Evolutionary conservation across 2,888 invertebrate species (phyloP).

Genomic region (Drosophila peninsularis): DNA sequence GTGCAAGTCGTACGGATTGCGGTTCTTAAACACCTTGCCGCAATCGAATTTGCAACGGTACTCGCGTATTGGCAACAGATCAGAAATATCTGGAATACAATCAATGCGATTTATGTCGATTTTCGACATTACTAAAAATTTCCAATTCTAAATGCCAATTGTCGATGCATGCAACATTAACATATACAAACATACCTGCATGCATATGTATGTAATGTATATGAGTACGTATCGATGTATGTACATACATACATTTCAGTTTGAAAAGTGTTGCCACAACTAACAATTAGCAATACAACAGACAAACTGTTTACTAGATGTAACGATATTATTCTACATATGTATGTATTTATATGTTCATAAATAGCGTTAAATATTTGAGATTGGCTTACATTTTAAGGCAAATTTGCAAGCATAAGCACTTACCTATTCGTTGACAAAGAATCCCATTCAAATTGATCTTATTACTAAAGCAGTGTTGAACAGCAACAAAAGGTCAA

Average conservation of each 20-base stretch:
- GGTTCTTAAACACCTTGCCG: conserved; percentile 34
- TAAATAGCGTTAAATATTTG: neutral
- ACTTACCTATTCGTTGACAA: neutral
- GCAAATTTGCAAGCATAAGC: neutral
- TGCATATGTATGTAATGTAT: neutral
- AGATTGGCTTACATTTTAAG: neutral
- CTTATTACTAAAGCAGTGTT: conserved; percentile 3
- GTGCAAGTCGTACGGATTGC: conserved; percentile 26
- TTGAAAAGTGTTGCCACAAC: conserved; percentile 10
- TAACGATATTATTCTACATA: neutral
- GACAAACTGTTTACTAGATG: too few species aligned
- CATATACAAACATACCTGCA: neutral
- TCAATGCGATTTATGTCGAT: neutral
- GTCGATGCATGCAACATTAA: neutral
- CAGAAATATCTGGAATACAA: conserved; percentile 22
- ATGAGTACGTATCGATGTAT: neutral
- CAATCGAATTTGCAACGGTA: conserved; percentile 35
- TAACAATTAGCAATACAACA: neutral
- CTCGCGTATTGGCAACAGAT: conserved; percentile 36
- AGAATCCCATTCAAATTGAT: conserved; percentile 1
- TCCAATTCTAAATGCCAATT: neutral
- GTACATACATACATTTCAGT: too few species aligned
- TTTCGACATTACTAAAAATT: conserved; percentile 7
- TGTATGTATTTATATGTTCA: too few species aligned
- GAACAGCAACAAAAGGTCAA: neutral